Evolutionary conservation across 2,113 vertebrate species (phyloP).

Genomic region (Speoplatyrhinus poulsoni): DNA sequence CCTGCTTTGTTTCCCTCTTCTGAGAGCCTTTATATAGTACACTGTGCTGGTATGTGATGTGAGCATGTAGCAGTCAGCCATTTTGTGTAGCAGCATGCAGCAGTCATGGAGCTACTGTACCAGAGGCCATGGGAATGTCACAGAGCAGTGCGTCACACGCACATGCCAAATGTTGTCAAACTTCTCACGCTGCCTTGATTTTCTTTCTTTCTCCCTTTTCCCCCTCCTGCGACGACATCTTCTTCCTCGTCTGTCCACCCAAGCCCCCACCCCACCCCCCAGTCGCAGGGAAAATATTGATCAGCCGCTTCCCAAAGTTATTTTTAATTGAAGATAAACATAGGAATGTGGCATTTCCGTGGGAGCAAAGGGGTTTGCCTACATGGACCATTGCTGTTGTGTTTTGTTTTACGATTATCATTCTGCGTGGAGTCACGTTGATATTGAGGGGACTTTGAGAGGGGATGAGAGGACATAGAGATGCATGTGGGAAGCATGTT

Average conservation of each 20-base stretch:
- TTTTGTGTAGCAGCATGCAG: constrained; percentile 56
- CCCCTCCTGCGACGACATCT: constrained; percentile 19
- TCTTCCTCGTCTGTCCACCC: constrained; percentile 5
- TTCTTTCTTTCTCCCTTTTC: constrained; percentile 40
- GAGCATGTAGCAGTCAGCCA: constrained; percentile 25
- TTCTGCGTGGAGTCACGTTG: constrained; percentile 38
- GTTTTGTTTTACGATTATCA: constrained; percentile 33
- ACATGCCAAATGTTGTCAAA: constrained; percentile 71
- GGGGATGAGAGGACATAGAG: constrained; percentile 32
- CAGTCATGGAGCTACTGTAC: constrained; percentile 56
- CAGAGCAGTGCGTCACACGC: constrained; percentile 60
- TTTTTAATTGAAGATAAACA: constrained; percentile 81
- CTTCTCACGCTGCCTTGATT: constrained; percentile 65
- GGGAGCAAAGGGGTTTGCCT: constrained; percentile 65
- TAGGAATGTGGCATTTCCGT: constrained; percentile 66
- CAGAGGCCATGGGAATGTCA: constrained; percentile 75
- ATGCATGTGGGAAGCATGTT: not conserved
- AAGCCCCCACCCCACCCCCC: constrained; percentile 7
- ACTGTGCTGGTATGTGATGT: constrained; percentile 36
- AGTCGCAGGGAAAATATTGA: constrained; percentile 75
- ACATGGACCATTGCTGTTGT: constrained; percentile 35
- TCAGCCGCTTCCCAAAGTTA: constrained; percentile 80
- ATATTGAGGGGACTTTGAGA: constrained; percentile 27
- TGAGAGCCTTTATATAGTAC: constrained; percentile 60
- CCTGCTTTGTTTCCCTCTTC: constrained; percentile 54